These are phyloP conservation scores for Astyanax mexicanus DNA, from an alignment of 2,797 vertebrate species.

Conservation along the genomic window DNA sequence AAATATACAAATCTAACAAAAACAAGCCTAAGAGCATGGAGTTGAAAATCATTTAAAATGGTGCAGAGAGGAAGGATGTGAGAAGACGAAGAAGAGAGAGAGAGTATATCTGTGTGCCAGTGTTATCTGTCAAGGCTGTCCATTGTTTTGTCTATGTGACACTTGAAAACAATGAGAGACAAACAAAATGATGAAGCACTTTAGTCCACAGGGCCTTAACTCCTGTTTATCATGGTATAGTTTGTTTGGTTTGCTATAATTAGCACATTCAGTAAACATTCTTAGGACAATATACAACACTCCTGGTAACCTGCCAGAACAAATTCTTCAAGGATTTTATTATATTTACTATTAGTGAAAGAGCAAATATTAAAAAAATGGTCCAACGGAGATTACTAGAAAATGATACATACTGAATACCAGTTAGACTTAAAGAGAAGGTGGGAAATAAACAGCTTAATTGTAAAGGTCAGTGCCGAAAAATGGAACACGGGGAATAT, in stretches of 20 bases:
- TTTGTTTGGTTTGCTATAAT: background rate
- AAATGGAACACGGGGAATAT: background rate
- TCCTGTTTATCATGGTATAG: background rate
- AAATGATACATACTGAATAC: too few species aligned
- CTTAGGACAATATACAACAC: too few species aligned
- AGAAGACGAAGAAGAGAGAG: background rate
- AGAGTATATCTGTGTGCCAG: background rate
- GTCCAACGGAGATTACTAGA: too few species aligned
- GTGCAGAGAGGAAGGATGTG: background rate
- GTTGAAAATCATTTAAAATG: background rate
- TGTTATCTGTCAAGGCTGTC: slow-evolving; percentile 12
- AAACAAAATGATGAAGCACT: background rate
- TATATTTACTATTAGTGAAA: too few species aligned
- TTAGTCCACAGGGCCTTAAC: background rate
- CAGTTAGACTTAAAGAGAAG: too few species aligned
- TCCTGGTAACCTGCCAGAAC: too few species aligned
- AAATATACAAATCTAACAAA: background rate
- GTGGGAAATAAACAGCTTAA: too few species aligned
- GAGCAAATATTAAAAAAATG: too few species aligned
- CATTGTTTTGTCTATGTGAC: background rate
- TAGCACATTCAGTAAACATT: background rate
- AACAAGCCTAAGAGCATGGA: background rate
- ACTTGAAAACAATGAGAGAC: background rate
- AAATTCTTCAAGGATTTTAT: too few species aligned
- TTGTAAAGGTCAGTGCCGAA: background rate